Evolutionary conservation across 2,888 invertebrate species (phyloP).

Genomic region (Creontiades dilutus): DNA sequence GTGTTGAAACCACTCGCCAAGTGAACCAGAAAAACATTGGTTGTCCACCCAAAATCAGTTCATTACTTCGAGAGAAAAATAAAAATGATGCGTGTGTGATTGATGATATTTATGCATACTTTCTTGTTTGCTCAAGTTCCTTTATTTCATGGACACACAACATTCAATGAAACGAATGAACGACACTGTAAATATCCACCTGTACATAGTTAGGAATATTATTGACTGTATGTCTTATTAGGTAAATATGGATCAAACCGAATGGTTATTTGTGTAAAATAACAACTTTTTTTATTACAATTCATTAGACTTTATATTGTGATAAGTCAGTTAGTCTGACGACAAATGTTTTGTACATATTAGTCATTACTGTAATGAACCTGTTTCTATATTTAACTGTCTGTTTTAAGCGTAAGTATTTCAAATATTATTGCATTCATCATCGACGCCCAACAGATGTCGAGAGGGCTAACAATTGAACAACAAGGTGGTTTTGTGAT

Average conservation of each 20-base stretch:
- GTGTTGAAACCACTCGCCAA: conserved; percentile 42
- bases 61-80: neutral
- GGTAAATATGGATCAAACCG: neutral
- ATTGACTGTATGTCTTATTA: neutral
- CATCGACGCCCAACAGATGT: neutral
- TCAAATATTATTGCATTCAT: conserved; percentile 55
- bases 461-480: neutral
- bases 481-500: conserved; percentile 25
- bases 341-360: conserved; percentile 61
- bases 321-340: conserved; percentile 27
- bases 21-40: neutral
- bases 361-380: conserved; percentile 11
- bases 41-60: neutral
- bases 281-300: conserved; percentile 14
- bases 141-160: conserved; percentile 1
- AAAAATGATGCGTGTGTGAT: neutral
- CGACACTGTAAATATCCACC: neutral
- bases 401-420: conserved; percentile 58
- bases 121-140: conserved; percentile 60
- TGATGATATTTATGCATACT: neutral
- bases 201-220: conserved; percentile 6
- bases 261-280: conserved; percentile 40
- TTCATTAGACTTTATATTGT: conserved; percentile 53
- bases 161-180: neutral
- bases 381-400: conserved; percentile 14